Percentiles rank a stretch among this genome's conserved stretches.
Evolutionary conservation across 2,797 vertebrate species (phyloP).

Genomic region (Gobionotothen gibberifrons): DNA sequence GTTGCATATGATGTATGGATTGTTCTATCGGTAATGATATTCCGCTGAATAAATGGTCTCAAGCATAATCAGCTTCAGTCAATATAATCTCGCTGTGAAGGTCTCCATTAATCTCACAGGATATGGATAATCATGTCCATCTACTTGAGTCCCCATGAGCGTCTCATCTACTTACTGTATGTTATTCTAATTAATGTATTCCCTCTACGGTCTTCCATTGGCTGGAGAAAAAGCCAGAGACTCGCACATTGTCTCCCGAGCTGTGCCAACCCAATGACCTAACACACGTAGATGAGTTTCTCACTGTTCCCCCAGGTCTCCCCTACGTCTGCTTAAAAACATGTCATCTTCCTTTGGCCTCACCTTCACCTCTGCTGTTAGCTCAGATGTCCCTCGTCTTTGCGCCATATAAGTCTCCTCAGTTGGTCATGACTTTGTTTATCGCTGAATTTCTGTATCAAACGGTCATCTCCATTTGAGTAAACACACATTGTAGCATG

Average conservation of each 20-base stretch:
- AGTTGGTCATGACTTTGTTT: not conserved
- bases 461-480: constrained; percentile 15
- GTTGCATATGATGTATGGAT: constrained; percentile 87
- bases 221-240: constrained; percentile 64
- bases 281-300: constrained; percentile 29
- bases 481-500: constrained; percentile 8
- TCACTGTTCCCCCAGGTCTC: constrained; percentile 8
- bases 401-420: constrained; percentile 13
- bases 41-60: constrained; percentile 86
- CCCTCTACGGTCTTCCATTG: constrained; percentile 82
- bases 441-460: not conserved
- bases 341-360: constrained; percentile 35
- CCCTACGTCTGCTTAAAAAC: constrained; percentile 17
- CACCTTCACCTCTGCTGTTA: constrained; percentile 34
- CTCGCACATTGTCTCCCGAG: constrained; percentile 20
- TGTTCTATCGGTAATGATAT: constrained; percentile 84
- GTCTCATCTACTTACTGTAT: constrained; percentile 84
- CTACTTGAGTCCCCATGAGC: constrained; percentile 84
- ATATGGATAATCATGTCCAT: constrained; percentile 92
- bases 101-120: constrained; percentile 94
- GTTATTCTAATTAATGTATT: constrained; percentile 94
- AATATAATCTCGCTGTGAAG: constrained; percentile 87
- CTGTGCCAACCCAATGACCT: constrained; percentile 32
- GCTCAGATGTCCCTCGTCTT: constrained; percentile 29
- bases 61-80: constrained; percentile 90